A percentile compares a stretch with the other conserved stretches of the same genome.
Conservation (phyloP, 2,797 vertebrate species). For the Catamblyrhynchus diadema region DNA sequence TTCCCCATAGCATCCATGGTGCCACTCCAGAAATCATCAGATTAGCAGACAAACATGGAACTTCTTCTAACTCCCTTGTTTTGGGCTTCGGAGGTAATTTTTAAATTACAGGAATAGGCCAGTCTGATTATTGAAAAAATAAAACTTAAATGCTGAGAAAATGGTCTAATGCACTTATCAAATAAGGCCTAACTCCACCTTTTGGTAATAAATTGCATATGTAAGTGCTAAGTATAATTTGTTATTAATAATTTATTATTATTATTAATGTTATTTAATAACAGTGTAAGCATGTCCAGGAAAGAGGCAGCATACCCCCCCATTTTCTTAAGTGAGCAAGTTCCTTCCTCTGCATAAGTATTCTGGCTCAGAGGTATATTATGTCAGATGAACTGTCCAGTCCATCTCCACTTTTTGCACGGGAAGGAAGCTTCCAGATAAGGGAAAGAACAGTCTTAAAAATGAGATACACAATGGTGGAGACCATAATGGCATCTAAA, state of each 20-base stretch:
- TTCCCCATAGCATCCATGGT: not conserved
- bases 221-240: conserved; percentile 38
- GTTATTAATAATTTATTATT: conserved; percentile 48
- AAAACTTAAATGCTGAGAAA: not conserved
- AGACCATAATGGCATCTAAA: conserved; percentile 57
- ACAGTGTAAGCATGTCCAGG: not conserved
- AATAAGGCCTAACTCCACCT: not conserved
- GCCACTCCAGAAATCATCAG: not conserved
- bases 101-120: not conserved
- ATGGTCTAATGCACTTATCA: not conserved
- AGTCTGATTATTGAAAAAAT: not conserved
- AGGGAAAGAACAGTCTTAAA: conserved; percentile 29
- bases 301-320: conserved; percentile 27
- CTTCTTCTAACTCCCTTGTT: not conserved
- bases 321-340: conserved; percentile 34
- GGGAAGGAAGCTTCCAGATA: conserved; percentile 34
- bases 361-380: conserved; percentile 38
- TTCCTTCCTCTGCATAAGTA: conserved; percentile 43
- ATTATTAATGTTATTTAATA: conserved; percentile 48
- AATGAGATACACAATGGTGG: not conserved
- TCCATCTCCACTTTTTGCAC: not conserved
- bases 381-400: conserved; percentile 2
- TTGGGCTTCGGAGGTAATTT: not conserved
- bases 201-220: conserved; percentile 15
- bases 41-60: not conserved